Conservation (phyloP, 2,113 vertebrate species). For the Varanus komodoensis region DNA sequence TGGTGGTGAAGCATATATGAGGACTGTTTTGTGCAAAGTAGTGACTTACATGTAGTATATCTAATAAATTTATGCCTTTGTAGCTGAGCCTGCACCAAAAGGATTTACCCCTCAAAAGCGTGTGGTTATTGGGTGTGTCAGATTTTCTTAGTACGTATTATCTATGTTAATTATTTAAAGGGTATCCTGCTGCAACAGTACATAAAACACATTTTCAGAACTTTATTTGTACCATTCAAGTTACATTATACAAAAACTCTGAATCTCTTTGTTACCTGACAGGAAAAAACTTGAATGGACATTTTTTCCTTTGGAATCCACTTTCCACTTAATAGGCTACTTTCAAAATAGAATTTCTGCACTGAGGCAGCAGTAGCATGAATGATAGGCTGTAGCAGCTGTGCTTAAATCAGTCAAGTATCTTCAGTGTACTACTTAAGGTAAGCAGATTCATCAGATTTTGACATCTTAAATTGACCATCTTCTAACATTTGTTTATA, state of each 20-base stretch:
- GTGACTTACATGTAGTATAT: no score
- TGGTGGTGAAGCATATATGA: no score
- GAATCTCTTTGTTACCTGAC: neutral
- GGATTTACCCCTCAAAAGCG: neutral
- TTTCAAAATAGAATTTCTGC: neutral
- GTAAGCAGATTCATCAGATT: neutral
- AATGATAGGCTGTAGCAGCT: neutral
- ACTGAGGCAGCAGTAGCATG: neutral
- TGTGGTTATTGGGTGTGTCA: neutral
- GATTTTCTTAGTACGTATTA: neutral
- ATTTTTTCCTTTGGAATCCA: neutral
- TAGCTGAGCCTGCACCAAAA: neutral
- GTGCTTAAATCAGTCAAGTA: neutral
- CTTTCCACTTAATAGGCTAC: conserved; percentile 4
- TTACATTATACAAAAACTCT: conserved; percentile 2
- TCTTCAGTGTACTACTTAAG: neutral
- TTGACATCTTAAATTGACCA: neutral
- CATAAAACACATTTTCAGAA: neutral
- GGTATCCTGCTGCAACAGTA: neutral
- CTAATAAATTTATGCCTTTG: neutral
- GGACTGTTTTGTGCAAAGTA: neutral
- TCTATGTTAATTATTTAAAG: neutral
- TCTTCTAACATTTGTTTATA: neutral
- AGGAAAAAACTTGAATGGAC: neutral
- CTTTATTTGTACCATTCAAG: conserved; percentile 25